Conservation (phyloP, 2,797 vertebrate genomes). For the Pantherophis vulpinus region DNA sequence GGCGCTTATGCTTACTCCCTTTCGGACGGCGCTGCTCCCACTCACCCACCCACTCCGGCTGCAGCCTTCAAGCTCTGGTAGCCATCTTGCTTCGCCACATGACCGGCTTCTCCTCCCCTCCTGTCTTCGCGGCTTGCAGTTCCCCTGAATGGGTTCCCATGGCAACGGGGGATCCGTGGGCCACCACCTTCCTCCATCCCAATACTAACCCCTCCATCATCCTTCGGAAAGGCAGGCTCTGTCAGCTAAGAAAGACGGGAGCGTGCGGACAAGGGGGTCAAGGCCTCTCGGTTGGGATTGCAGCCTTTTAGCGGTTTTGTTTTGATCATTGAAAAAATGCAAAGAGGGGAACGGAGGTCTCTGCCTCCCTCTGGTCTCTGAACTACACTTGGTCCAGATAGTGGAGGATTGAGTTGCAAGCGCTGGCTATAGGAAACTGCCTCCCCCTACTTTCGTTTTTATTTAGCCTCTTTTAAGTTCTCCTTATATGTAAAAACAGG, state of each 20-base stretch:
- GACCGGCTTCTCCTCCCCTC: constrained; percentile 49
- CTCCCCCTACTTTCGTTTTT: not conserved
- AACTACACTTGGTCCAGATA: not conserved
- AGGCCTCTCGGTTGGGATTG: not conserved
- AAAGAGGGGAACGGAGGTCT: not conserved
- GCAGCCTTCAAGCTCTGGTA: constrained; percentile 68
- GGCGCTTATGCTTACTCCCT: not conserved
- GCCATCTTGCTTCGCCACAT: constrained; percentile 61
- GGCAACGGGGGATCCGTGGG: constrained; percentile 61
- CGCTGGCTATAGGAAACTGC: not conserved
- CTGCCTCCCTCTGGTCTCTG: not conserved
- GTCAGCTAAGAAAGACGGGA: not conserved
- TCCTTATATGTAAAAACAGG: not conserved
- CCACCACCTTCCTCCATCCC: not conserved
- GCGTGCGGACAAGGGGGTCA: not conserved
- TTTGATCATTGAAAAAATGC: not conserved
- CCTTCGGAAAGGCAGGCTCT: not conserved
- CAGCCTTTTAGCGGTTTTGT: not conserved
- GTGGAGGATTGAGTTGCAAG: not conserved
- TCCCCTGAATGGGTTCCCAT: constrained; percentile 61
- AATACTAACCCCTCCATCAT: not conserved
- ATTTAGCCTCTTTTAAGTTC: not conserved
- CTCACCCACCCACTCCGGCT: constrained; percentile 45
- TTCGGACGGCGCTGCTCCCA: constrained; percentile 21
- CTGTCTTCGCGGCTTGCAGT: constrained; percentile 44